phyloP scores from a whole-genome alignment of 1,140 invertebrate genomes.

The Aphidius ervi region DNA sequence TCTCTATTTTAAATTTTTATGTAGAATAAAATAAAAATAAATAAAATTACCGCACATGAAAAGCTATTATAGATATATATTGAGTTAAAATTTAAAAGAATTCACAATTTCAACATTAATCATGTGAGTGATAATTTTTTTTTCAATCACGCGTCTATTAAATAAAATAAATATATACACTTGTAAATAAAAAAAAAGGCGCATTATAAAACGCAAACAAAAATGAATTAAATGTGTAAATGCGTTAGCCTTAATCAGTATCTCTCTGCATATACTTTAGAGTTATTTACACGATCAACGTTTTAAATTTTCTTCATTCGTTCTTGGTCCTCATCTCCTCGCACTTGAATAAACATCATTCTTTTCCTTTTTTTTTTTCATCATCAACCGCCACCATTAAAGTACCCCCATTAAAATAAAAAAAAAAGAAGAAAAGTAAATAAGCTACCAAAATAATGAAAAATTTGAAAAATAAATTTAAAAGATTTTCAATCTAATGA shows the following conservation, averaged over 20 bases:
- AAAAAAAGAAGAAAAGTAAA: constrained; percentile 7
- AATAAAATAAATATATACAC: too few relatives aligned
- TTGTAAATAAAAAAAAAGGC: too few relatives aligned
- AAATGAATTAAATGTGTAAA: constrained; percentile 1
- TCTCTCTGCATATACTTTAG: not conserved
- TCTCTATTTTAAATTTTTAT: too few relatives aligned
- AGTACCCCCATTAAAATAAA: not conserved
- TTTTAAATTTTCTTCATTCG: not conserved
- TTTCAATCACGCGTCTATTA: too few relatives aligned
- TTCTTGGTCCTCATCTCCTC: constrained; percentile 2
- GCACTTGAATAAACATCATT: constrained; percentile 12
- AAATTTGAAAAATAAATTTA: constrained; percentile 3
- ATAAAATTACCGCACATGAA: too few relatives aligned
- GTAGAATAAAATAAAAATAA: too few relatives aligned
- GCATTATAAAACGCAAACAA: not conserved
- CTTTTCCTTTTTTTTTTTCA: not conserved
- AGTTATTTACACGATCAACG: constrained; percentile 3
- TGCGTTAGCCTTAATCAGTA: constrained; percentile 3
- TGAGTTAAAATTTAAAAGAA: too few relatives aligned
- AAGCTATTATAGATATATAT: too few relatives aligned
- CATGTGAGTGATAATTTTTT: too few relatives aligned
- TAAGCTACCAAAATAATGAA: not conserved
- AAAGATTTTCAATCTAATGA: not conserved
- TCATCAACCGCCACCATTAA: constrained; percentile 4
- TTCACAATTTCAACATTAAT: too few relatives aligned